Conservation (phyloP, 1,140 invertebrate genomes). For the Galendromus occidentalis region DNA sequence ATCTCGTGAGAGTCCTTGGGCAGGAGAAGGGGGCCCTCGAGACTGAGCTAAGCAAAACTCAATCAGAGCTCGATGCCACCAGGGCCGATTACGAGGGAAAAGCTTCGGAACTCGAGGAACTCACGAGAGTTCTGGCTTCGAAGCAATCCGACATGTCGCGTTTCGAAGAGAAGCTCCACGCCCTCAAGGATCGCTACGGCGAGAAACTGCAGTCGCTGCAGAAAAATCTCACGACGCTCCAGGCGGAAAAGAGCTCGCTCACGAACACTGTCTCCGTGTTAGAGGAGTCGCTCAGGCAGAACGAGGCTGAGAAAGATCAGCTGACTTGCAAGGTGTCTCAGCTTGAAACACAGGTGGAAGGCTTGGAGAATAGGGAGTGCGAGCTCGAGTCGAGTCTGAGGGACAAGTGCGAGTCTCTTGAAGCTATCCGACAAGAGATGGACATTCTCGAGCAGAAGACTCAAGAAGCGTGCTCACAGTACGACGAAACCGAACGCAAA, state of each 20-base stretch:
- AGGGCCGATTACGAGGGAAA: neutral
- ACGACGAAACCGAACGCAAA: neutral
- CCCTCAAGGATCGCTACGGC: neutral
- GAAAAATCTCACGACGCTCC: neutral
- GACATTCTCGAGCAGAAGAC: neutral
- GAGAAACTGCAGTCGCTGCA: neutral
- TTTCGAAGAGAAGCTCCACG: conserved; percentile 3
- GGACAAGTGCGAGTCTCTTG: conserved; percentile 1
- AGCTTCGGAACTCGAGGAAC: neutral
- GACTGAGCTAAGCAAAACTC: neutral
- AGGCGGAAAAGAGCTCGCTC: neutral
- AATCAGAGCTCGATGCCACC: neutral
- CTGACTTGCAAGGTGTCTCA: no score
- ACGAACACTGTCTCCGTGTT: neutral
- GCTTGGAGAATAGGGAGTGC: neutral
- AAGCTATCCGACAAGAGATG: neutral
- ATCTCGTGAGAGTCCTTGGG: neutral
- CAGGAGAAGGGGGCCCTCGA: neutral
- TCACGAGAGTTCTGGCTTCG: neutral
- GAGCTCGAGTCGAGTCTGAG: neutral
- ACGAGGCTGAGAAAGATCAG: neutral
- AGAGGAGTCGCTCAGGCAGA: neutral
- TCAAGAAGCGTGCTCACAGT: conserved; percentile 8
- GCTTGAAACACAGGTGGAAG: neutral
- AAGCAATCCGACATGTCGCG: neutral